phyloP scores from a whole-genome alignment of 2,113 vertebrate species.

The Pygoscelis antarcticus region DNA sequence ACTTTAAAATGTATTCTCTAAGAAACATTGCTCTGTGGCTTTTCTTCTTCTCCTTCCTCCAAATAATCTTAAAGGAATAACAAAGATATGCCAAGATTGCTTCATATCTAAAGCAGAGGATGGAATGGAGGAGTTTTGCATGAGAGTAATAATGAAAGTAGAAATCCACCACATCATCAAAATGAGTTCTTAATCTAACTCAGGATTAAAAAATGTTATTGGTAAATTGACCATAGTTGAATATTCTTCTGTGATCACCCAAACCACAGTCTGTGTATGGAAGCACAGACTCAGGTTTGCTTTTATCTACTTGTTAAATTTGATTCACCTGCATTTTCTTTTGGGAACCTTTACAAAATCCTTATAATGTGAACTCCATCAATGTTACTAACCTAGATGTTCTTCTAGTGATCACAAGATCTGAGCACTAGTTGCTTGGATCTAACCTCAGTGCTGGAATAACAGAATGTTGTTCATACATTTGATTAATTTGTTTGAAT shows the following conservation, averaged over 20 bases:
- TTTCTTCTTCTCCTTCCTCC: background rate
- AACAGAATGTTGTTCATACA: background rate
- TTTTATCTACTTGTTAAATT: background rate
- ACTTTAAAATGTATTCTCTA: background rate
- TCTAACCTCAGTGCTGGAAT: background rate
- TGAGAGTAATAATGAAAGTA: background rate
- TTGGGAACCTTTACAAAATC: background rate
- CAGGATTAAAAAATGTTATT: background rate
- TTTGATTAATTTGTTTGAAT: background rate
- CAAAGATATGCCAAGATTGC: background rate
- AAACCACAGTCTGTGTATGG: background rate
- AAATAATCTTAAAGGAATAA: background rate
- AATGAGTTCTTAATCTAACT: background rate
- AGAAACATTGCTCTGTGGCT: background rate
- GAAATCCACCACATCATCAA: background rate
- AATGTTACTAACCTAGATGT: background rate
- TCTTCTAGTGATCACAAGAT: background rate
- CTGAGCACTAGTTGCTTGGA: background rate
- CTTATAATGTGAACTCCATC: background rate
- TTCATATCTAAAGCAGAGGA: background rate
- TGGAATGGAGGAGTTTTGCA: background rate
- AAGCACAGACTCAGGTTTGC: background rate
- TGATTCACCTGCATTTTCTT: background rate
- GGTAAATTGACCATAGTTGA: background rate
- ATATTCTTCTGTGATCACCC: background rate